Base-by-base conservation (phyloP, 2,797 vertebrate genomes). In the Anas georgica region DNA sequence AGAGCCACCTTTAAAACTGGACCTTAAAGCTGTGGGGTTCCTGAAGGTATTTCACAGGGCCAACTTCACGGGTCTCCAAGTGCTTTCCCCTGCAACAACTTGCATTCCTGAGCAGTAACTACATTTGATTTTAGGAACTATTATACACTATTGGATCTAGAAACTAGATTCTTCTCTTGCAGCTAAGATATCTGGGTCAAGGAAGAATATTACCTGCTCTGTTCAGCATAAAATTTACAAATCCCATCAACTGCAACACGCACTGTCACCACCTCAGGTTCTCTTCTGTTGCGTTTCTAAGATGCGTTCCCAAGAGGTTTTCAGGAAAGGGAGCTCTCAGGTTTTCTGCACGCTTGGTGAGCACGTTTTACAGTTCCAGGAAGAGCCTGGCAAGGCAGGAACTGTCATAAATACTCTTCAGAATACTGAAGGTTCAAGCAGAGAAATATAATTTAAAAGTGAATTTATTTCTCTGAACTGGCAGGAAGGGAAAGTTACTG, bases 401-500 rank as follows among this genome's bases (percentile, higher is more conserved):
- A 56, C 55, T 67, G 62, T 52, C 82, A 28, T 17, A 79, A 95
- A 87, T 1, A 48, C 60, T 50, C 54, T 80, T 66, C 29, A 10
- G 83, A 90, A 83, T 2, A 94, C 91, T 84, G 10, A 25, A 86
- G 52, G 64, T 50, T 95, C 92, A 80, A 70, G 83, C n/a, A 90
- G 68, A 91, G 28, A 56, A 91, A 77, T 0, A 21, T 1, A 41
- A 89, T 82, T 93, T 75, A 4, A 16, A 82, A 79, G 72, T 39
- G 46, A 74, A 88, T 88, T 62, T 33, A 45, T 77, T 95, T 64
- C 95, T 91, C 56, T 84, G 86, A 95, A 93, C 48, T 70, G 90
- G 64, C 75, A 82, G 5, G 74, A 95, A 88, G 68, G 75, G 70
- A 69, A 91, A 64, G 37, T 33, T 56, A 4, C 26, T 12, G 43